phyloP scores from a whole-genome alignment of 2,113 vertebrate species.

The Odontophorus gujanensis region DNA sequence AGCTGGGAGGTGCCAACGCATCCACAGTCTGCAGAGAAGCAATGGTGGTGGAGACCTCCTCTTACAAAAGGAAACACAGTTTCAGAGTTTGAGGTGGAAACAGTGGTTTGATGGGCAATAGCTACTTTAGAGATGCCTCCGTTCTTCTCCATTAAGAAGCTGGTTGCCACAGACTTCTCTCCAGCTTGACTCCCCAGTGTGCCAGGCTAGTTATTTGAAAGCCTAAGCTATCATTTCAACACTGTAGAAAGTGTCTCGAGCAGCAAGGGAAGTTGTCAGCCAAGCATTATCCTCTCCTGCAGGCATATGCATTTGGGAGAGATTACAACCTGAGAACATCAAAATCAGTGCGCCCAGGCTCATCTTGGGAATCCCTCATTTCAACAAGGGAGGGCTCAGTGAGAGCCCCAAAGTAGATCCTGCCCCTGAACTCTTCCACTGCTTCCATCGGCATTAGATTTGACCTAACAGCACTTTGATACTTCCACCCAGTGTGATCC shows the following conservation, averaged over 20 bases:
- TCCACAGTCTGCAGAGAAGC: not conserved
- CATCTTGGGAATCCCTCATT: not conserved
- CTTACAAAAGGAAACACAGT: not conserved
- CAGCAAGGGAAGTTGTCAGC: not conserved
- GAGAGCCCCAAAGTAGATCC: not conserved
- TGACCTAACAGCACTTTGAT: not conserved
- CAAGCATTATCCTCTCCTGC: not conserved
- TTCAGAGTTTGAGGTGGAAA: not conserved
- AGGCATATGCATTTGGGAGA: not conserved
- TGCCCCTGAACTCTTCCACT: not conserved
- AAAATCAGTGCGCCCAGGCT: not conserved
- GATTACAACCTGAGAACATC: not conserved
- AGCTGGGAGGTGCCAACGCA: not conserved
- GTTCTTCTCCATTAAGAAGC: not conserved
- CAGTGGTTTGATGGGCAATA: not conserved
- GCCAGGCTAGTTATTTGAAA: not conserved
- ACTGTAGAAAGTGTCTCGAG: not conserved
- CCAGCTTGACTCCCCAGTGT: not conserved
- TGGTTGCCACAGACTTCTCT: not conserved
- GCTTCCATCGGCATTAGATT: not conserved
- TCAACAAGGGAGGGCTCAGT: not conserved
- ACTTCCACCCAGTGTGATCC: accelerated
- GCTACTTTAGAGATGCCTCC: not conserved
- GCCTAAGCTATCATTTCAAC: not conserved
- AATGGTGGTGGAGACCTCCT: not conserved